Evolutionary conservation across 2,113 vertebrate species (phyloP), one percentile per base, ranked within the genome.

Genomic region (Trichechus manatus): DNA sequence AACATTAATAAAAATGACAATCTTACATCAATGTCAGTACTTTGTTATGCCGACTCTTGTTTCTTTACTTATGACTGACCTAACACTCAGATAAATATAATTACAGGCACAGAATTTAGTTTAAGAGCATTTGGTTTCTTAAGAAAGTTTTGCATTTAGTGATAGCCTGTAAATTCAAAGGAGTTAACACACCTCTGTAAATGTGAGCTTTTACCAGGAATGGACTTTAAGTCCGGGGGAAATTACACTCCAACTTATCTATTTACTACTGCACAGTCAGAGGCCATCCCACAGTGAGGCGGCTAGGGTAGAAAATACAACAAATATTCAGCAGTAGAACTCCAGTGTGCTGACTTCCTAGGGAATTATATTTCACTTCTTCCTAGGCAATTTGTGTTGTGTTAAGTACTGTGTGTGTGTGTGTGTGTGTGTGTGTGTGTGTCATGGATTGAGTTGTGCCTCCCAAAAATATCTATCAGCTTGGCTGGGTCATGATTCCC

Each of bases 71-170:
- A 64, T 59, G n/a, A 86, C 33, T 93, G 78, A 66, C 27, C 31
- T 93, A 94, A 74, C 70, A 5, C 22, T 93, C 20, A 31, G 47
- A 79, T 25, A 89, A 94, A 91, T 63, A 8, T 93, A 91, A 87
- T 53, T 68, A 74, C 19, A 75, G 4, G 4, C 75, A 70, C 86
- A 5, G n/a, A 75, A 77, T 89, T 87, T 66, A 92, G 11, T 50
- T 89, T 36, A 79, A 95, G 11, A 79, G 3, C 25, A 84, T 39
- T 87, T 93, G 84, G 9, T 22, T 80, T 83, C 56, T 56, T 9
- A 66, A 42, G 66, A 63, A 85, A 91, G 3, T 36, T 91, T 96
- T 77, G 53, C 10, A 74, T 79, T 47, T 29, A 68, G 59, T 14
- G 33, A 68, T 89, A 78, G 39, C 27, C 8, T 93, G 29, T 25